A percentile compares a stretch with the other conserved stretches of the same genome.
These are phyloP conservation scores for Achlya flavicornis DNA, from an alignment of 2,888 invertebrate species.

Conservation along the genomic window DNA sequence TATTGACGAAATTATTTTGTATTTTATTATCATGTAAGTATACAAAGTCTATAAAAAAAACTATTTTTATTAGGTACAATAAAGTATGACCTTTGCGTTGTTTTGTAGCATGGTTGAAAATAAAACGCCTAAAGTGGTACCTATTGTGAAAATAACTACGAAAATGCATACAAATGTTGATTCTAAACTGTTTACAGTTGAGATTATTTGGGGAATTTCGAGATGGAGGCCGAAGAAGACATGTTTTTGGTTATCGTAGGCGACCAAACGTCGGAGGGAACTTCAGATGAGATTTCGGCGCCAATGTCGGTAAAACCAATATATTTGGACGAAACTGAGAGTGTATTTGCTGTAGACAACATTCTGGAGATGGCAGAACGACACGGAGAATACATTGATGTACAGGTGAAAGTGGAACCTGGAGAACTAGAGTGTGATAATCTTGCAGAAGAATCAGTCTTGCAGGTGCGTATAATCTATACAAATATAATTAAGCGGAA, in stretches of 20 bases:
- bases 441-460: conserved; percentile 3
- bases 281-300: conserved; percentile 35
- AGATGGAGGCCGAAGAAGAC: conserved; percentile 50
- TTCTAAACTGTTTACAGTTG: background rate
- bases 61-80: background rate
- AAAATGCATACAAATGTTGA: no score
- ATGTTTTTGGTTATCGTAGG: conserved; percentile 51
- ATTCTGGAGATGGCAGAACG: conserved; percentile 47
- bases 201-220: background rate
- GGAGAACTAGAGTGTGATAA: background rate
- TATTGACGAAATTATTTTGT: no score
- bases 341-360: conserved; percentile 29
- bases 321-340: conserved; percentile 33
- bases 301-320: conserved; percentile 41
- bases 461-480: background rate
- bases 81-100: conserved; percentile 22
- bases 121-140: conserved; percentile 14
- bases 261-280: conserved; percentile 32
- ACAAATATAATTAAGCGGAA: no score
- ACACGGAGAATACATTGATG: conserved; percentile 43
- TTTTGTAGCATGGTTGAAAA: conserved; percentile 27
- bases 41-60: background rate
- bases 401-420: conserved; percentile 14
- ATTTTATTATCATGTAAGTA: no score
- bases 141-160: conserved; percentile 29